Conservation (phyloP, 1,140 invertebrate genomes). For the Chionoecetes opilio region DNA sequence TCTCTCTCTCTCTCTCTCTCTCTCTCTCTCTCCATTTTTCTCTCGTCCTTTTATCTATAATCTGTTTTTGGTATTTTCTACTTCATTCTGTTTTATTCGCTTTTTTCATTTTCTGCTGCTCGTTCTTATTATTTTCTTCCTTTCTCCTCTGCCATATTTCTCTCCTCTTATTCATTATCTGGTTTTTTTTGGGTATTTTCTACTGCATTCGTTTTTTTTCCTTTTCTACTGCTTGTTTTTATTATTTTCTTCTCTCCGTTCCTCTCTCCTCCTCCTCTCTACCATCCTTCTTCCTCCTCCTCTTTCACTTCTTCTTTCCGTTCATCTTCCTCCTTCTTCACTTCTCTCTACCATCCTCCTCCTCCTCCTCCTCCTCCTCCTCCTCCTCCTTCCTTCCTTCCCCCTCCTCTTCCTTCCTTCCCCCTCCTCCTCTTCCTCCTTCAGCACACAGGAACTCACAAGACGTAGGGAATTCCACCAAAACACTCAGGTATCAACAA, state of each 20-base stretch:
- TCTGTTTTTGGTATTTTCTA: no score
- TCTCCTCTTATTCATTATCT: no score
- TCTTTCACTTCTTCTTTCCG: neutral
- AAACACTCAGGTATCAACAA: neutral
- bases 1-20: no score
- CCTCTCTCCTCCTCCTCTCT: neutral
- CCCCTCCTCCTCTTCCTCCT: neutral
- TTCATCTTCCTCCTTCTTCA: neutral
- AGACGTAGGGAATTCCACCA: neutral
- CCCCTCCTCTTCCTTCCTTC: neutral
- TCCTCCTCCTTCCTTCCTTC: neutral
- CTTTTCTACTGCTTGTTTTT: no score
- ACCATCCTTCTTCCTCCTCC: neutral
- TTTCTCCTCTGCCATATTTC: no score
- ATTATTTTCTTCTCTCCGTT: neutral
- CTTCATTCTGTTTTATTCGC: no score
- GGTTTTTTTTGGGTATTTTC: no score
- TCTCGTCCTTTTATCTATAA: neutral
- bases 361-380: neutral
- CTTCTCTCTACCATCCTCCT: neutral
- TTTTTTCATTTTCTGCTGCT: no score
- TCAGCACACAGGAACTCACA: neutral
- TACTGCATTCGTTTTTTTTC: no score
- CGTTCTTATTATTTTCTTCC: no score
- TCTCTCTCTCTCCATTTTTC: neutral